Evolutionary conservation across 2,797 vertebrate genomes (phyloP).

Genomic region (Peromyscus aztecus): DNA sequence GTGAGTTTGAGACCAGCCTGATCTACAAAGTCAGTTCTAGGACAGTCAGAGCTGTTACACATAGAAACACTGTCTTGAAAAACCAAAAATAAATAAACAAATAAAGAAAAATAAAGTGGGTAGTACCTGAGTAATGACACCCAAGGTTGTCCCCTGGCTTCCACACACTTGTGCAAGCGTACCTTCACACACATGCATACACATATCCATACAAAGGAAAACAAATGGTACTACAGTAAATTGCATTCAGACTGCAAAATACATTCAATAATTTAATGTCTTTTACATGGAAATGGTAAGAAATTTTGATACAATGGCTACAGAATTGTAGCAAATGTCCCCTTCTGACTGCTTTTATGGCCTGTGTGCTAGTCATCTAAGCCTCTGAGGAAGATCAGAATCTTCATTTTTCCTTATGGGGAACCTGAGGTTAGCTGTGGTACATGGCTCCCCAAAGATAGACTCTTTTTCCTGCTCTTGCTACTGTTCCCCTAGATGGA

Average conservation of each 20-base stretch:
- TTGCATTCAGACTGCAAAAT: not conserved
- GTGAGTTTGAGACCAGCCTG: not conserved
- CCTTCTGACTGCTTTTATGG: not conserved
- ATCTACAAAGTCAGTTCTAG: not conserved
- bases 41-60: not conserved
- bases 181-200: not conserved
- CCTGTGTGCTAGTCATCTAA: not conserved
- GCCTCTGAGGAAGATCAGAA: not conserved
- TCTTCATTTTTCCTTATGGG: not conserved
- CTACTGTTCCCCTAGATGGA: not conserved
- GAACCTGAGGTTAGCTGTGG: not conserved
- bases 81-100: not conserved
- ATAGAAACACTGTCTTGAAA: not conserved
- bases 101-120: not conserved
- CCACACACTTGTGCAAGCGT: not conserved
- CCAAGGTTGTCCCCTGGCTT: not conserved
- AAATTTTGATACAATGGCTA: not conserved
- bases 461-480: not conserved
- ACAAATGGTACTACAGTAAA: slow-evolving; percentile 8
- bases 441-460: not conserved
- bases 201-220: not conserved
- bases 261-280: slow-evolving; percentile 7
- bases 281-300: slow-evolving; percentile 26
- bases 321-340: not conserved
- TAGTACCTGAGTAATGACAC: not conserved